A percentile compares a stretch with the other conserved stretches of the same genome.
These are phyloP conservation scores for Diogma glabrata DNA, from an alignment of 2,888 invertebrate species.

Conservation along the genomic window DNA sequence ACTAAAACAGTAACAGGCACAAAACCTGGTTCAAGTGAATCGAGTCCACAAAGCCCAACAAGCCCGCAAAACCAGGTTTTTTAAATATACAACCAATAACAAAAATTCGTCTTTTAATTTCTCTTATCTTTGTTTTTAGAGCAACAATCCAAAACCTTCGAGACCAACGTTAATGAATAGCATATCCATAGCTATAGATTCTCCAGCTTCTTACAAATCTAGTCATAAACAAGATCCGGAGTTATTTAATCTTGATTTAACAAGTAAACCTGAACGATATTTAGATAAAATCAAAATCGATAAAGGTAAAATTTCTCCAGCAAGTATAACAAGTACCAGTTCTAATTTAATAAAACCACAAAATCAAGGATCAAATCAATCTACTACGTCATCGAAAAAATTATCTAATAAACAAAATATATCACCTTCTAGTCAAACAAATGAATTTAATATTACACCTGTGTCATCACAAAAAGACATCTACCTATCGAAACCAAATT, in stretches of 20 bases:
- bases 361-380: conserved; percentile 1
- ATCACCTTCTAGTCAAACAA: conserved; percentile 15
- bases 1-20: conserved; percentile 25
- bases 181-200: conserved; percentile 15
- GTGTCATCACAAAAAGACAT: conserved; percentile 14
- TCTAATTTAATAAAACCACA: conserved; percentile 5
- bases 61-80: conserved; percentile 37
- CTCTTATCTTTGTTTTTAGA: conserved; percentile 12
- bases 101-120: no score
- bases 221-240: conserved; percentile 21
- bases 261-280: conserved; percentile 20
- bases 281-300: conserved; percentile 22
- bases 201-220: conserved; percentile 17
- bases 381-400: not conserved
- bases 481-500: conserved; percentile 36
- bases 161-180: conserved; percentile 20
- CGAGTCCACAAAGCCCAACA: conserved; percentile 50
- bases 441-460: not conserved
- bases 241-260: conserved; percentile 21
- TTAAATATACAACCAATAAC: not conserved
- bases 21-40: conserved; percentile 42
- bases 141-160: conserved; percentile 14
- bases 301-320: conserved; percentile 16
- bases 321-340: conserved; percentile 5
- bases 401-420: conserved; percentile 1